Base-by-base conservation (phyloP, 2,797 vertebrate species). In the Chrosomus eos region DNA sequence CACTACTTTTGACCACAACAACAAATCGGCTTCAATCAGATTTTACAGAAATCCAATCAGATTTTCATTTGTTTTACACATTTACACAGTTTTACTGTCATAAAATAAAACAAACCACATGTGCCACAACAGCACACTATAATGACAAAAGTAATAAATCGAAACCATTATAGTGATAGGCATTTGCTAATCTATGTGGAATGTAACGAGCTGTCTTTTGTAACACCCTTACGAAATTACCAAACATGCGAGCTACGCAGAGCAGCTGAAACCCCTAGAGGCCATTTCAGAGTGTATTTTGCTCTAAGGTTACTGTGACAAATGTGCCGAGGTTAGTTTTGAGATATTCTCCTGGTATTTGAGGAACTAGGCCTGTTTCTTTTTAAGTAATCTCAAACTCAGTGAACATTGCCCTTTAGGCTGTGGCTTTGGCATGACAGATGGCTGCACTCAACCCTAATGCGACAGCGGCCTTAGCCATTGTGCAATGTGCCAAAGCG, bases 371-470 rank as follows among this genome's bases (percentile, higher is more conserved):
- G 53, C 80, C 75, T 85, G 87, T 75, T 48, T 84, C 85, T 81
- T 85, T 64, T 81, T 85, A 83, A 83, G 60, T 82, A 84, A 84
- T 84, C 83, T 84, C 73, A 38, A 73, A 43, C 72, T 84, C 48
- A 79, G 84, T 86, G 77, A 85, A 84, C 81, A 67, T 67, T 88
- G 85, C 75, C 88, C 87, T 89, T 88, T 85, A 87, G 80, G 80
- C 85, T 60, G 66, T 83, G 88, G 91, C 86, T 91, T 90, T 89
- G 87, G 87, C 33, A 89, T 90, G 91, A 92, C 92, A 94, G 91
- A 94, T 93, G 93, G 93, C 38, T 28, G 81, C 78, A 82, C 90
- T 89, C 88, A 84, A 83, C 73, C 77, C 53, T 67, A 82, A 87
- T 85, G 82, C 77, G 45, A 77, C 51, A 28, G 72, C 66, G 40